Conservation (phyloP, 2,888 invertebrate species). For the Cephalotes varians region DNA sequence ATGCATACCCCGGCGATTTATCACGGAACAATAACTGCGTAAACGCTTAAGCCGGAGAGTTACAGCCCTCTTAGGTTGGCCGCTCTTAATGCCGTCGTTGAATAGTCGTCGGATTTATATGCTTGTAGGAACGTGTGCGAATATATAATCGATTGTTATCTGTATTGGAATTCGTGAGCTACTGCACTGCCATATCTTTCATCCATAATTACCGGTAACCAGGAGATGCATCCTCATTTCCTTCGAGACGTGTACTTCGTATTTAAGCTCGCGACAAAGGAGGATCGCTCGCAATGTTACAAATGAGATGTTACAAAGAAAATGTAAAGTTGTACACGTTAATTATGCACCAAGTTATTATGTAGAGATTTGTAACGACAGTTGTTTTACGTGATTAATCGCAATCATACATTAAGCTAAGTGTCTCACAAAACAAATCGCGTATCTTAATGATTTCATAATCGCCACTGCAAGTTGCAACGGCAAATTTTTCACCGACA, state of each 20-base stretch:
- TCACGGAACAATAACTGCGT: slow-evolving; percentile 63
- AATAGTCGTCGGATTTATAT: slow-evolving; percentile 58
- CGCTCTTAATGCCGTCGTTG: slow-evolving; percentile 61
- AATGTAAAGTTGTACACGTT: background rate
- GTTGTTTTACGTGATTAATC: slow-evolving; percentile 6
- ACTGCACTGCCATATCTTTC: background rate
- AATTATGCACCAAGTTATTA: background rate
- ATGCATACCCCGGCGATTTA: slow-evolving; percentile 57
- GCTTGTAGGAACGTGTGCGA: background rate
- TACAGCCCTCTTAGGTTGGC: slow-evolving; percentile 50
- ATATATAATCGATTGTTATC: slow-evolving; percentile 39
- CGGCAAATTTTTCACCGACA: background rate
- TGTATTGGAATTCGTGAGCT: slow-evolving; percentile 20
- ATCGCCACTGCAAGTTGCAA: background rate
- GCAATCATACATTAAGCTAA: background rate
- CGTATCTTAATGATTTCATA: background rate
- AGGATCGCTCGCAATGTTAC: background rate
- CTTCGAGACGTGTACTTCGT: background rate
- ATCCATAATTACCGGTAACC: slow-evolving; percentile 3
- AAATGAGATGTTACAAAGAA: background rate
- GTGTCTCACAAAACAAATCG: background rate
- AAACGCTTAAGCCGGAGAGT: slow-evolving; percentile 68
- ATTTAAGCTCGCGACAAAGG: background rate
- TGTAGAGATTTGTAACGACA: slow-evolving; percentile 1
- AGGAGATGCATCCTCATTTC: background rate